phyloP scores from a whole-genome alignment of 2,113 vertebrate genomes.

The Osmerus mordax region DNA sequence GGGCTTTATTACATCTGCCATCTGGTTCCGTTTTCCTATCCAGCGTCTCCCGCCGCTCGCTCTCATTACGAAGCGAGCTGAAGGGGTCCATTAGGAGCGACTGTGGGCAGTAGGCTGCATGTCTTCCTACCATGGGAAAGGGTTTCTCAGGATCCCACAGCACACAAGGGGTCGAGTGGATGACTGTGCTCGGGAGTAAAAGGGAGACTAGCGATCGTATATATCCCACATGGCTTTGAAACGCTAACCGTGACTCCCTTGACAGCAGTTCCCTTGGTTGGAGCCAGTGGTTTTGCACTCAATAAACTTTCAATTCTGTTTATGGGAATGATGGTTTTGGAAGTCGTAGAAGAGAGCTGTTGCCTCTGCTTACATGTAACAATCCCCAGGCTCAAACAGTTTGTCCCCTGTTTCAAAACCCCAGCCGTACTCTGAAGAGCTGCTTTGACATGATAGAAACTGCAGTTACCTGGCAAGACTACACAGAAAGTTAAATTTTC shows the following conservation, averaged over 20 bases:
- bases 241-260: conserved; percentile 43
- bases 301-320: conserved; percentile 64
- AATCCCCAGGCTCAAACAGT: conserved; percentile 26
- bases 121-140: conserved; percentile 56
- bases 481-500: no score
- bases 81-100: conserved; percentile 53
- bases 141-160: conserved; percentile 49
- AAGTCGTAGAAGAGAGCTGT: conserved; percentile 48
- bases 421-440: conserved; percentile 19
- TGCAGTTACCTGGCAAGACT: background rate
- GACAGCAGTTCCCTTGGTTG: conserved; percentile 48
- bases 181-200: conserved; percentile 34
- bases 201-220: conserved; percentile 37
- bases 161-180: conserved; percentile 41
- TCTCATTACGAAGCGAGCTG: conserved; percentile 55
- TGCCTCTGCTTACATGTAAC: conserved; percentile 42
- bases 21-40: conserved; percentile 68
- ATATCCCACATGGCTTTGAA: conserved; percentile 50
- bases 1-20: conserved; percentile 63
- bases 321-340: conserved; percentile 57
- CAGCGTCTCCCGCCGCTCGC: conserved; percentile 58
- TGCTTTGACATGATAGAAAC: background rate
- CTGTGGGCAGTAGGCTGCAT: conserved; percentile 44
- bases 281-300: conserved; percentile 66
- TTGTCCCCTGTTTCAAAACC: conserved; percentile 24